Percentiles rank a stretch among this genome's conserved stretches.
These are phyloP conservation scores for Allacma fusca DNA, from an alignment of 2,888 invertebrate genomes.

Conservation along the genomic window DNA sequence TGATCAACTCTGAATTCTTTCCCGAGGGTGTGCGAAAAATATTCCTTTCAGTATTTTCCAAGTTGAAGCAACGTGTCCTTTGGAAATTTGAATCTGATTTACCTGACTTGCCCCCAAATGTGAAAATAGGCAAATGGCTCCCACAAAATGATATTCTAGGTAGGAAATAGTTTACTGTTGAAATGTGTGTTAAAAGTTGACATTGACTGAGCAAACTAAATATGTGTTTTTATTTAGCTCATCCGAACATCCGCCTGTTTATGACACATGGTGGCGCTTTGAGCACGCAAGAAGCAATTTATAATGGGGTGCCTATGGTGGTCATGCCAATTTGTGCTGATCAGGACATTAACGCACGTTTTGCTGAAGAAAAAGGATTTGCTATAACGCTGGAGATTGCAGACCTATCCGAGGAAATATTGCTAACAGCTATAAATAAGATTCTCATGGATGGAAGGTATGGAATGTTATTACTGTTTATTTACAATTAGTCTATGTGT, in stretches of 20 bases:
- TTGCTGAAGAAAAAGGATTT: conserved; percentile 68
- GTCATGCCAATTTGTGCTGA: conserved; percentile 69
- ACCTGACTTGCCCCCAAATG: conserved; percentile 31
- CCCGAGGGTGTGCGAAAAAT: conserved; percentile 11
- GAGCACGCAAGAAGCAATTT: conserved; percentile 71
- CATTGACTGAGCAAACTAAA: not conserved
- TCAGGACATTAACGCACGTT: conserved; percentile 69
- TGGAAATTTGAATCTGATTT: conserved; percentile 44
- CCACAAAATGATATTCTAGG: conserved; percentile 36
- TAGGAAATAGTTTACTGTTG: not conserved
- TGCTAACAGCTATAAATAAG: conserved; percentile 59
- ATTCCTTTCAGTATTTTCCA: conserved; percentile 29
- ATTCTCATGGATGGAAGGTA: conserved; percentile 47
- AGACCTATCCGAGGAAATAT: conserved; percentile 66
- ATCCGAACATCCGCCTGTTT: conserved; percentile 69
- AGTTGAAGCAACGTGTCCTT: conserved; percentile 38
- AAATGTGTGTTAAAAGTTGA: not conserved
- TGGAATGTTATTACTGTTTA: too few relatives aligned
- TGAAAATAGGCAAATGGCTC: conserved; percentile 28
- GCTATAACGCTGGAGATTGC: conserved; percentile 66
- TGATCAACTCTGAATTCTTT: conserved; percentile 4
- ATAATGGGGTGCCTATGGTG: conserved; percentile 70
- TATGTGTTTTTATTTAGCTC: conserved; percentile 61
- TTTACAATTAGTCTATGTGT: too few relatives aligned
- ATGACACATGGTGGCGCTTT: conserved; percentile 72